Conservation (phyloP, 2,797 vertebrate genomes). For the Garrulus glandarius region DNA sequence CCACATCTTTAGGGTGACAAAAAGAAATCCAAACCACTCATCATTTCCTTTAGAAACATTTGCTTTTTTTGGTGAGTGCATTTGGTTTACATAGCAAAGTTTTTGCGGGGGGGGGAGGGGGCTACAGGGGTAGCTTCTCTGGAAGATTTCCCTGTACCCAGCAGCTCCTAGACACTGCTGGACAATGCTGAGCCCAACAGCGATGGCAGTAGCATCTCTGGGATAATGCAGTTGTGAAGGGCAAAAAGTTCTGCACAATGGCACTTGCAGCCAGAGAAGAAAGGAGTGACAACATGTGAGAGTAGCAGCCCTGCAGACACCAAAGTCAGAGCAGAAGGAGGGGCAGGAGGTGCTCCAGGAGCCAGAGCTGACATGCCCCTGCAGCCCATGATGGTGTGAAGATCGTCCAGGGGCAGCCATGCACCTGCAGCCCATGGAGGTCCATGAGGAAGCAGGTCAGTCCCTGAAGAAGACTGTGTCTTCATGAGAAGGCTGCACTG, state of each 20-base stretch:
- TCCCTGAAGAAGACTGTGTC: too few species aligned
- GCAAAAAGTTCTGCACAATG: neutral
- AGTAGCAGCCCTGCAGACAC: neutral
- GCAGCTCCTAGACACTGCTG: fast-evolving
- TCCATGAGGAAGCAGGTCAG: fast-evolving
- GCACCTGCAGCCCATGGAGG: neutral
- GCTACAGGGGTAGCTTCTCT: neutral
- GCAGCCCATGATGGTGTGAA: too few species aligned
- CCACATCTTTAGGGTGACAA: neutral
- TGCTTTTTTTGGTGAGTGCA: neutral
- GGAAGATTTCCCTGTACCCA: neutral
- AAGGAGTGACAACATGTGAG: neutral
- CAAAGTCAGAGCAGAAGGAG: neutral
- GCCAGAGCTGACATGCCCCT: too few species aligned
- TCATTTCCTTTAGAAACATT: neutral
- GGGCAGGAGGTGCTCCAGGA: neutral
- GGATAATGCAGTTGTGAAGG: too few species aligned
- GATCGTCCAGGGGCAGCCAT: too few species aligned
- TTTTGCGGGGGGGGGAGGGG: fast-evolving
- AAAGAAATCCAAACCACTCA: neutral
- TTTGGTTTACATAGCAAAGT: neutral
- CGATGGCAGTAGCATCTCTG: neutral
- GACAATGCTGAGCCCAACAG: neutral
- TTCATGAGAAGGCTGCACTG: neutral
- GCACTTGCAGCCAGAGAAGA: neutral